These are phyloP conservation scores for Sarcophaga bullata DNA, from an alignment of 1,140 invertebrate species.

Conservation along the genomic window DNA sequence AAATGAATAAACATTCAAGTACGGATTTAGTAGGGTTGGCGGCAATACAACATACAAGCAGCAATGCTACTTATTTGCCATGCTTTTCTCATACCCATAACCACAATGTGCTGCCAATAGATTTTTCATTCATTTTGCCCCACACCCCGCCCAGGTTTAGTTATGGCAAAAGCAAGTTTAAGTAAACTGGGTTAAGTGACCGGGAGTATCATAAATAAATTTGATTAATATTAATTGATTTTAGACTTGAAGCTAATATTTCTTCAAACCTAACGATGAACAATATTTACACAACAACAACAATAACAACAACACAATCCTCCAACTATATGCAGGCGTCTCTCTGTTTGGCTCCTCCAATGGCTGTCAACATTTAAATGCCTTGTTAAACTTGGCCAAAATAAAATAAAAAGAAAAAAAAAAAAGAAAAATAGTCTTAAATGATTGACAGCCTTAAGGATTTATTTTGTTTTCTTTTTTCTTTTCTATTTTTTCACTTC, in stretches of 20 bases:
- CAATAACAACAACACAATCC: too few species aligned
- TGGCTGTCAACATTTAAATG: conserved; percentile 12
- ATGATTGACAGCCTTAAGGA: conserved; percentile 20
- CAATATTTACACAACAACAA: background rate
- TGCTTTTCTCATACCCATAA: background rate
- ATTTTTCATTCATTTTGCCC: background rate
- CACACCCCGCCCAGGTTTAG: background rate
- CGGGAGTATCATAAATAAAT: conserved; percentile 44
- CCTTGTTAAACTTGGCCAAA: background rate
- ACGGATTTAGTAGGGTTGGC: background rate
- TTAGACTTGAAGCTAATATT: conserved; percentile 31
- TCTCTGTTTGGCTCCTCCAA: background rate
- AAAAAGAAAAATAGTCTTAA: background rate
- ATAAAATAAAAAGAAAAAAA: background rate
- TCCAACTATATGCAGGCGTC: background rate
- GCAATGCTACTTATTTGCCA: too few species aligned
- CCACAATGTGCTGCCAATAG: background rate
- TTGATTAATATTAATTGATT: conserved; percentile 45
- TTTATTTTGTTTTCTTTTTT: background rate
- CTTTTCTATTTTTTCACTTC: too few species aligned
- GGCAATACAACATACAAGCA: background rate
- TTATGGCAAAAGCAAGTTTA: background rate
- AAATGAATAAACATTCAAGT: conserved; percentile 24
- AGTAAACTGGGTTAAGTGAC: conserved; percentile 37
- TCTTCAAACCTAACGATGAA: background rate